Conservation (phyloP, 1,140 invertebrate species). For the Drosophila persimilis region DNA sequence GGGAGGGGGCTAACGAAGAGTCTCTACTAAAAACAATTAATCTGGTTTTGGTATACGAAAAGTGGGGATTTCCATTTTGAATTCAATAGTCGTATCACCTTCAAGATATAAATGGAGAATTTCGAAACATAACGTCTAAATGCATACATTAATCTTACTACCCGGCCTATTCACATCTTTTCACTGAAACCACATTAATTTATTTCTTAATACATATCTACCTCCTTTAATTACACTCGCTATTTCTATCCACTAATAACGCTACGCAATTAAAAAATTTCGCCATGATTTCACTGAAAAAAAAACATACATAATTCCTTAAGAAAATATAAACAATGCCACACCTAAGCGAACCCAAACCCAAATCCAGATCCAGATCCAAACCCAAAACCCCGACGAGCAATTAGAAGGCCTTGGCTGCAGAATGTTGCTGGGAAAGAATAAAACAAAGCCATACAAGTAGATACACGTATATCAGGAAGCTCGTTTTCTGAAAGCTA, state of each 20-base stretch:
- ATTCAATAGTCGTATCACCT: too few relatives aligned
- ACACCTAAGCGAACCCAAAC: conserved; percentile 13
- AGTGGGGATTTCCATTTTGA: too few relatives aligned
- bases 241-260: not conserved
- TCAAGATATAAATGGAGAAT: too few relatives aligned
- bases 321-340: conserved; percentile 31
- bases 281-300: conserved; percentile 59
- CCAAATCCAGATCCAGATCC: conserved; percentile 8
- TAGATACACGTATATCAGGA: conserved; percentile 43
- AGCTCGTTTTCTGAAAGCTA: conserved; percentile 3
- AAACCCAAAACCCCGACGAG: conserved; percentile 15
- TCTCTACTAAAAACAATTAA: conserved; percentile 5
- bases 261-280: conserved; percentile 67
- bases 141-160: too few relatives aligned
- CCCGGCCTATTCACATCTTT: too few relatives aligned
- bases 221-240: conserved; percentile 20
- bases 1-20: not conserved
- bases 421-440: conserved; percentile 19
- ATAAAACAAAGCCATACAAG: conserved; percentile 27
- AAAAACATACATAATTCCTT: conserved; percentile 41
- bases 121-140: too few relatives aligned
- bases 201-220: too few relatives aligned
- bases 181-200: too few relatives aligned
- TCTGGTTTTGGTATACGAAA: too few relatives aligned
- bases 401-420: conserved; percentile 51